Base-by-base conservation (phyloP, 2,888 invertebrate genomes). In the Subacronicta megacephala region DNA sequence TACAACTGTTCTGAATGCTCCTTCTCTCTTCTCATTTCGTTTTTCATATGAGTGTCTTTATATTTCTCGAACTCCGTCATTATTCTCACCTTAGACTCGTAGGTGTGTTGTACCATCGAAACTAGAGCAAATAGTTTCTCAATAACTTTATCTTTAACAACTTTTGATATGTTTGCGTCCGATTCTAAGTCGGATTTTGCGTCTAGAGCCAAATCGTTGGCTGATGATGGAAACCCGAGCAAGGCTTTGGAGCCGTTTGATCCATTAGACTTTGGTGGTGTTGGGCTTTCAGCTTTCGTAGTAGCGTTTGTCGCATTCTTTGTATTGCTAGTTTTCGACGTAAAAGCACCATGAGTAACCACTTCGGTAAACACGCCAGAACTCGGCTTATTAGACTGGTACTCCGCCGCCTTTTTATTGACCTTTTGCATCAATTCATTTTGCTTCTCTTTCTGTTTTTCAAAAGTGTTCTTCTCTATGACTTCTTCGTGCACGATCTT, bases 151-250 rank as follows among this genome's bases (percentile, higher is more conserved):
- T 92, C 92, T 79, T 93, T 93, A 0, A 92, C 88, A 72, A 85
- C 90, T 61, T 85, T 81, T 16, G 92, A 89, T 59, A 94, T 88
- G 33, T 92, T 93, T 29, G 84, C 77, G 58, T 93, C 94, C 1
- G 93, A 90, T 85, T 94, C 94, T n/a, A 94, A 70, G 46, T 94
- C 93, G 0, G 92, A 78, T 83, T 94, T 94, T 0, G 93, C 93
- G 35, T 92, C 92, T 1, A 94, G 72, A 35, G 94, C 94, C 52
- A 94, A 77, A 64, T 93, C 93, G 44, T 94, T 94, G 0, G 94
- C 94, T 63, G 94, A 93, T 18, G 93, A 94, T 36, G 94, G 94
- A 46, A 91, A 94, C 1, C 93, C 93, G 1, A 93, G 80, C 13
- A 92, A 79, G 2, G 90, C 82, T 77, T 92, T 92, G 1, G 87